Conservation (phyloP, 1,140 invertebrate species). For the Cryptotermes secundus region DNA sequence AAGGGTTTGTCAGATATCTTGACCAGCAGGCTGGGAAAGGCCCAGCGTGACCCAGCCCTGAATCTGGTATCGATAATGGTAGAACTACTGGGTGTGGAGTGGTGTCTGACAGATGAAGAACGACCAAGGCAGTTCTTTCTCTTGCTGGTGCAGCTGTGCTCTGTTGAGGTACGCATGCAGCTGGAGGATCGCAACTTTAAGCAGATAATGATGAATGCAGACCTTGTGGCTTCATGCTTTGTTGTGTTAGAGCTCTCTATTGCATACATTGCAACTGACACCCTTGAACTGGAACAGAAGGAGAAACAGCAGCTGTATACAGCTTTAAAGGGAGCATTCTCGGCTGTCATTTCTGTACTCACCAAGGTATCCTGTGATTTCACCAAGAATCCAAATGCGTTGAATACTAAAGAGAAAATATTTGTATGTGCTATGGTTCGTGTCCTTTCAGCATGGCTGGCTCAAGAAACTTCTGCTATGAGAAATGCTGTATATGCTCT, state of each 20-base stretch:
- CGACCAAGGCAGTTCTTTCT: constrained; percentile 80
- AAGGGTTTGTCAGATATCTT: constrained; percentile 79
- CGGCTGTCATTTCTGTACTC: constrained; percentile 74
- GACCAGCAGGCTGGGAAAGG: constrained; percentile 81
- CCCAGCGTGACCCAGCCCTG: constrained; percentile 83
- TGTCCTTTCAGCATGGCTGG: constrained; percentile 83
- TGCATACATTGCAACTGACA: constrained; percentile 76
- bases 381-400: constrained; percentile 55
- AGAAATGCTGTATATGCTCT: constrained; percentile 76
- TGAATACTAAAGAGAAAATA: constrained; percentile 62
- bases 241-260: constrained; percentile 79
- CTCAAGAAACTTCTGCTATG: constrained; percentile 89
- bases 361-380: constrained; percentile 55
- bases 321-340: constrained; percentile 86
- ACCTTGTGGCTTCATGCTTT: constrained; percentile 81
- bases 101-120: constrained; percentile 74
- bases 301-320: constrained; percentile 88
- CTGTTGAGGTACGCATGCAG: constrained; percentile 91
- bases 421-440: constrained; percentile 81
- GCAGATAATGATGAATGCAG: constrained; percentile 69
- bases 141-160: constrained; percentile 79
- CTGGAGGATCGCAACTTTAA: constrained; percentile 79
- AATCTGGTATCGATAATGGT: constrained; percentile 77
- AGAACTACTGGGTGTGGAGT: constrained; percentile 80
- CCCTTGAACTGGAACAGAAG: constrained; percentile 80